Evolutionary conservation across 2,113 vertebrate species (phyloP), one percentile per base, ranked within the genome.

Genomic region (Strix uralensis): DNA sequence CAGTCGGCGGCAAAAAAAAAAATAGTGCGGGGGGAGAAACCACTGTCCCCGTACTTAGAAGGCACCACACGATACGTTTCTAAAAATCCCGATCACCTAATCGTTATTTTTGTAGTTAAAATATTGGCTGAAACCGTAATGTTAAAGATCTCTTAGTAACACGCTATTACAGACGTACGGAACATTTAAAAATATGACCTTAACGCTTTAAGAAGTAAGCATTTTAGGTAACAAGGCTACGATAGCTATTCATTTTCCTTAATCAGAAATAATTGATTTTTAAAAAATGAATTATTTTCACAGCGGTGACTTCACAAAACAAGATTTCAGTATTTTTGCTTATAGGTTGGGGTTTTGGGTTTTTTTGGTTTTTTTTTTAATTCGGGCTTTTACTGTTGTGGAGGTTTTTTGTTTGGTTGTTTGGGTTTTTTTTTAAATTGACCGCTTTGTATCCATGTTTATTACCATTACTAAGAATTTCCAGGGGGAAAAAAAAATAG

Each of bases 121-220:
- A 79, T 57, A 36, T 7, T 44, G 69, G 13, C 66, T 46, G 73
- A 81, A 81, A 15, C 15, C 0, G 15, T 6, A 71, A 6, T 13
- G 34, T 34, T 81, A 26, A 86, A 72, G 27, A 67, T 15, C 16
- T 40, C 15, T 10, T 26, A 29, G 49, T 7, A 74, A 63, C 34
- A 26, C 1, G 14, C 5, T 21, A 4, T 25, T 70, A 30, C 19
- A 52, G 75, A 38, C 1, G 2, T 4, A 34, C 0, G 1, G 30
- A 54, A 44, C 26, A 16, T 34, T 74, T 42, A 11, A 91, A 91
- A 92, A 81, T 19, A 57, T 1, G 17, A 65, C 8, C 2, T 12
- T 27, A 46, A 14, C 44, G 59, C 18, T 52, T 81, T 11, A 40
- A 77, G 59, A 71, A 47, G 25, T 10, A 42, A 77, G 26, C 7